Percentiles rank a stretch among this genome's conserved stretches.
Evolutionary conservation across 2,113 vertebrate species (phyloP).

Genomic region (Mirounga angustirostris): DNA sequence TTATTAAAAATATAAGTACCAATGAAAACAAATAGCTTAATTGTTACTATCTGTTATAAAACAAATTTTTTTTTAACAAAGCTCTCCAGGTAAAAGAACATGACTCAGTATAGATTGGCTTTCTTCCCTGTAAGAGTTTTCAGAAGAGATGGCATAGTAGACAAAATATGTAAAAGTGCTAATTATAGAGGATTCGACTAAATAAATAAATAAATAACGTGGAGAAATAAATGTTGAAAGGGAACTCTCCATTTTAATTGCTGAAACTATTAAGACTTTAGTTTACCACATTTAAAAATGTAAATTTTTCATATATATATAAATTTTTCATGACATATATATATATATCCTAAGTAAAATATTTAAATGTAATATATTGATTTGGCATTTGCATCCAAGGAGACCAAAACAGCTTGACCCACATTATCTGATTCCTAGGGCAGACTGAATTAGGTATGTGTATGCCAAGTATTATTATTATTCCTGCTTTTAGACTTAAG

Average conservation of each 20-base stretch:
- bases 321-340: not conserved
- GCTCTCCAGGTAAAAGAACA: not conserved
- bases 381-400: not conserved
- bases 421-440: not conserved
- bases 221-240: not conserved
- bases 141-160: not conserved
- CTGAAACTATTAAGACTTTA: not conserved
- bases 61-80: not conserved
- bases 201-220: constrained; percentile 15
- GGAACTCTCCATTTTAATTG: not conserved
- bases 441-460: constrained; percentile 19
- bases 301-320: not conserved
- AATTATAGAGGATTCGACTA: constrained; percentile 5
- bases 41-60: constrained; percentile 14
- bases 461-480: not conserved
- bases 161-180: constrained; percentile 36
- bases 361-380: not conserved
- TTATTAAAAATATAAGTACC: not conserved
- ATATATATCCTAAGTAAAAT: not conserved
- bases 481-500: not conserved
- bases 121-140: not conserved
- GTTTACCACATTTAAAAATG: constrained; percentile 38
- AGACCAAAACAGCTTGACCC: not conserved
- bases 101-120: not conserved
- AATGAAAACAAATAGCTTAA: constrained; percentile 13